These are phyloP conservation scores for Trigoniulus corallinus DNA, from an alignment of 1,140 invertebrate species.

Conservation along the genomic window DNA sequence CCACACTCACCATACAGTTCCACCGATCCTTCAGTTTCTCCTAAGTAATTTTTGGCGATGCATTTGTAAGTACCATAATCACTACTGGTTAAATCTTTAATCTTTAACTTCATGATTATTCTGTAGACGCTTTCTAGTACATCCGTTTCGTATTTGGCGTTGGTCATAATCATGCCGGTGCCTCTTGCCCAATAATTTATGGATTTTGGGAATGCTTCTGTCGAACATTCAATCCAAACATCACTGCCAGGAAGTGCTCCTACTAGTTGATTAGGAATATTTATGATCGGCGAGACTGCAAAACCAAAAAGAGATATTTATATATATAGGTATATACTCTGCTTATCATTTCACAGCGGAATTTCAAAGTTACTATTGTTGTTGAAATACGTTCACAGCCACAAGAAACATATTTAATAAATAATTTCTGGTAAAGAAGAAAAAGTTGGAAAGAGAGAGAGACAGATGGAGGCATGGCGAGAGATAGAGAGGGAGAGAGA, in stretches of 20 bases:
- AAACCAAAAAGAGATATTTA: constrained; percentile 13
- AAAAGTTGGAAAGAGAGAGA: too few species aligned
- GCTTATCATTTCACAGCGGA: neutral
- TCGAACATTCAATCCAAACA: constrained; percentile 26
- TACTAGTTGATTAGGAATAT: constrained; percentile 29
- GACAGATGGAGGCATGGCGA: too few species aligned
- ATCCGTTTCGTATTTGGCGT: constrained; percentile 5
- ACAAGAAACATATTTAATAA: too few species aligned
- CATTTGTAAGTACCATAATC: constrained; percentile 32
- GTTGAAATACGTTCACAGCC: too few species aligned
- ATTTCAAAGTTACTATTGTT: neutral
- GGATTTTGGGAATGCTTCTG: constrained; percentile 19
- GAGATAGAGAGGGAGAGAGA: too few species aligned
- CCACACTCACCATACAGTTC: constrained; percentile 77
- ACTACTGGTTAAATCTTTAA: constrained; percentile 21
- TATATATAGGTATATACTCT: neutral
- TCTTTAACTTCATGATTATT: constrained; percentile 26
- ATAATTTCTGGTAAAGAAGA: too few species aligned
- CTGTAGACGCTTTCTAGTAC: constrained; percentile 19
- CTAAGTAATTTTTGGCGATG: constrained; percentile 71
- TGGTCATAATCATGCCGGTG: constrained; percentile 7
- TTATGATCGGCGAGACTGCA: constrained; percentile 30
- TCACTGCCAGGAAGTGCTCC: constrained; percentile 25
- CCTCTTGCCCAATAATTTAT: constrained; percentile 11
- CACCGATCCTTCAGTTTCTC: constrained; percentile 80